Base-by-base conservation (phyloP, 2,113 vertebrate genomes). In the Zingel zingel region DNA sequence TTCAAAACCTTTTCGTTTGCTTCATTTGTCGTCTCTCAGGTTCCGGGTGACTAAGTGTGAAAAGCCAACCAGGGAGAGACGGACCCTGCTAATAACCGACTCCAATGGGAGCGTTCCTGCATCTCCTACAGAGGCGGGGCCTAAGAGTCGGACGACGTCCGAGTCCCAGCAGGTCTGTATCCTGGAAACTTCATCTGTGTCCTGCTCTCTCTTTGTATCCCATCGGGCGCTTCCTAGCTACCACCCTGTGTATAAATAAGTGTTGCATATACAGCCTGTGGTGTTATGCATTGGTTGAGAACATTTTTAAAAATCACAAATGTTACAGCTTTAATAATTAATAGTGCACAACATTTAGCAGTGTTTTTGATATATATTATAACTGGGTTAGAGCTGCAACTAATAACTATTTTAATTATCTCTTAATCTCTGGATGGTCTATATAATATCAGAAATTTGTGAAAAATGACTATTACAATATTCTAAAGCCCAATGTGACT, bases 21-120 rank as follows among this genome's bases (percentile, higher is more conserved):
- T 25, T 25, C 25, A 25, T 25, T 25, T 72, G 10, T 23, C 0
- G 45, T 30, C 16, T 3, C 21, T 48, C 84, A 99, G 98, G 88
- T 99, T 99, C 88, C 95, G 97, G 39, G 98, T 99, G 70, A 98
- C 97, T 0, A 99, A 98, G 92, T 96, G 96, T 84, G 98, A 99
- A 57, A 98, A 96, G 71, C 58, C 93, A 0, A 58, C 92, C 33
- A 96, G 96, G 79, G 97, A 98, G 19, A 91, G 96, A 81, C 95
- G 96, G 54, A 96, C 95, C 27, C 84, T 98, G 90, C 67, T 94
- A 0, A 86, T 92, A 50, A 94, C 95, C 0, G 86, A 95, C 0
- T 53, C 95, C 74, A 97, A 96, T 0, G 95, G 96, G 0, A 97
- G 96, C 0, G 82, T 92, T n/a, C 94, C 95, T 0, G 16, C 86